These are phyloP conservation scores for Cliona cf. orientalis DNA, from an alignment of 37 sponge, comb jelly and placozoan species.

Conservation along the genomic window DNA sequence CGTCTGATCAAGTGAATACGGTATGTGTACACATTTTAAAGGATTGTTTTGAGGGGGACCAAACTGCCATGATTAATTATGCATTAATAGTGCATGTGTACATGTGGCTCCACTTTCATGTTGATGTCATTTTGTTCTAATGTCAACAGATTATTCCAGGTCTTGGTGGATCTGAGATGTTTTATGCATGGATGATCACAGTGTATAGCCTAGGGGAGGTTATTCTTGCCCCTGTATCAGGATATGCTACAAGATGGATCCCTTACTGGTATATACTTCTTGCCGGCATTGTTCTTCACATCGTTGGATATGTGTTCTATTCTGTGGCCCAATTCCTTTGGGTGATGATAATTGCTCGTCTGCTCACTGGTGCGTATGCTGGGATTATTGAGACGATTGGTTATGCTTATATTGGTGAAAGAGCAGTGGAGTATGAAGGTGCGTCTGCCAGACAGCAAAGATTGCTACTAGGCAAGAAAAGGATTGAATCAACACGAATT, in stretches of 20 bases:
- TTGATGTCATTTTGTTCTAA: no score
- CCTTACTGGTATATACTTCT: slow-evolving; percentile 37
- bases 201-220: slow-evolving; percentile 30
- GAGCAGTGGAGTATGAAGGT: background rate
- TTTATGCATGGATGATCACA: slow-evolving; percentile 38
- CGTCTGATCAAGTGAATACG: no score
- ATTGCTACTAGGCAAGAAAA: background rate
- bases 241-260: slow-evolving; percentile 4
- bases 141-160: slow-evolving; percentile 16
- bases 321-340: slow-evolving; percentile 4
- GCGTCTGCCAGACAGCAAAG: background rate
- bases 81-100: no score
- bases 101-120: no score
- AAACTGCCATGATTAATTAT: no score
- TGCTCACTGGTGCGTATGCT: slow-evolving; percentile 17
- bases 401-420: slow-evolving; percentile 25
- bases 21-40: no score
- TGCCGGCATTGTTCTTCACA: slow-evolving; percentile 1
- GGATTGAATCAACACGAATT: background rate
- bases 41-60: no score
- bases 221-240: slow-evolving; percentile 2
- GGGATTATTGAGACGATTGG: slow-evolving; percentile 21
- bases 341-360: slow-evolving; percentile 8
- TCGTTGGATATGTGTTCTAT: slow-evolving; percentile 18
- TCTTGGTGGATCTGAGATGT: slow-evolving; percentile 18